A percentile compares a stretch with the other conserved stretches of the same genome.
phyloP scores from a whole-genome alignment of 2,113 vertebrate genomes.

The Terrapene triunguis region DNA sequence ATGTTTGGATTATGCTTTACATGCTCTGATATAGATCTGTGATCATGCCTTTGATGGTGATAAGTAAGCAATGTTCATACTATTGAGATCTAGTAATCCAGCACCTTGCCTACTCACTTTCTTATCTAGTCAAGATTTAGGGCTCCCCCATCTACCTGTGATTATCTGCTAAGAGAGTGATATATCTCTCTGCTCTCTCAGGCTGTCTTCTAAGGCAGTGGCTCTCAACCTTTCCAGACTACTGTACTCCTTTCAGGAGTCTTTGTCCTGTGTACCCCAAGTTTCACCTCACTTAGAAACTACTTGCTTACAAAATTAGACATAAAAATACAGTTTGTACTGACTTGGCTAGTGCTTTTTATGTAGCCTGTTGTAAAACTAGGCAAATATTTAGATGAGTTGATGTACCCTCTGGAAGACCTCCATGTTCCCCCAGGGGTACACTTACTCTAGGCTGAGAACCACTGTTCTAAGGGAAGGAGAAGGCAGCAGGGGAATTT shows the following conservation, averaged over 20 bases:
- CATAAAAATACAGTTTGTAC: too few relatives aligned
- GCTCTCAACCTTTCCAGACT: too few relatives aligned
- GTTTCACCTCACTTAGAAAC: too few relatives aligned
- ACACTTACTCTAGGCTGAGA: too few relatives aligned
- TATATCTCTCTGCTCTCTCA: not conserved
- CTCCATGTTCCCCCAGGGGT: too few relatives aligned
- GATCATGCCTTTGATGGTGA: not conserved
- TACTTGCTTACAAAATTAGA: too few relatives aligned
- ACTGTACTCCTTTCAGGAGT: too few relatives aligned
- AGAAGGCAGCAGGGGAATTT: fast-evolving
- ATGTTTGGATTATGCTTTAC: not conserved
- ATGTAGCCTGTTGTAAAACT: too few relatives aligned
- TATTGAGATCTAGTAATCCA: not conserved
- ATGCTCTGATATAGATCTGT: not conserved
- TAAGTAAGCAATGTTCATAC: not conserved
- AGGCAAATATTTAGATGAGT: too few relatives aligned
- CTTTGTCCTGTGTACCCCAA: too few relatives aligned
- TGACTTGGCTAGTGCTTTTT: too few relatives aligned
- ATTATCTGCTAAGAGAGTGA: not conserved
- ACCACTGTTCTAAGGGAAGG: not conserved
- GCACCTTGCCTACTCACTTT: not conserved
- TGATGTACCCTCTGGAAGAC: too few relatives aligned
- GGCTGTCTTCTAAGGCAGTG: not conserved
- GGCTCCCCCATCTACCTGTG: not conserved
- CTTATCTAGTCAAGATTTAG: not conserved